Base-by-base conservation (phyloP, 2,888 invertebrate species). In the Mimachlamys varia region DNA sequence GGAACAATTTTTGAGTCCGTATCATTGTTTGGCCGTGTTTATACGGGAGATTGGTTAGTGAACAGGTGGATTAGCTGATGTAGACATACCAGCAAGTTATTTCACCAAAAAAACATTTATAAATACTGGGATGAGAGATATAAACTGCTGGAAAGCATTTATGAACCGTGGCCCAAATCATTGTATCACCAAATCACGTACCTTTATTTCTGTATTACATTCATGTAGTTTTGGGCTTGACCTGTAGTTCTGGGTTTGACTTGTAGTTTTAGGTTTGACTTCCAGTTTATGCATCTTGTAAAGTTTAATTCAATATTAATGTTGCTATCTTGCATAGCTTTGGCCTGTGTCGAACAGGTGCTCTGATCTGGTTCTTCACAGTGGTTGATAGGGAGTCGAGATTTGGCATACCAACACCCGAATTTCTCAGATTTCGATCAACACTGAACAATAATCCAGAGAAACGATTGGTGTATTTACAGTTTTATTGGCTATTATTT, bases 351-450 rank as follows among this genome's bases (percentile, higher is more conserved):
- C 10, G 27, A 76, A 76, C 76, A 76, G 76, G 33, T 76, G 76
- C 76, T 76, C 76, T 33, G 33, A 19, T 53, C 27, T 76, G 7
- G 5, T 33, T 76, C 33, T 15, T 76, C 76, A 76, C 76, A 33
- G 76, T 76, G 76, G 76, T 76, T 76, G 76, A 76, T 76, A 76
- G 22, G 13, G 76, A 33, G 33, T 22, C 22, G 62, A 62, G 62
- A 22, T 62, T 62, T 53, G 53, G 53, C 53, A 53, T 58, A 22
- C 33, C 13, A 33, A 33, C 76, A 27, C 33, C 12, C 33, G 27
- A 76, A 76, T 76, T 76, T 76, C 27, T 76, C 12, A 76, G 76
- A 76, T 76, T 76, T 76, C 33, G 27, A 76, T 76, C 76, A 76
- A 76, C 76, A 76, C 76, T 22, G 1, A 22, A 76, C 27, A 76